phyloP scores from a whole-genome alignment of 2,888 invertebrate species.

The Oegoconia quadripuncta region DNA sequence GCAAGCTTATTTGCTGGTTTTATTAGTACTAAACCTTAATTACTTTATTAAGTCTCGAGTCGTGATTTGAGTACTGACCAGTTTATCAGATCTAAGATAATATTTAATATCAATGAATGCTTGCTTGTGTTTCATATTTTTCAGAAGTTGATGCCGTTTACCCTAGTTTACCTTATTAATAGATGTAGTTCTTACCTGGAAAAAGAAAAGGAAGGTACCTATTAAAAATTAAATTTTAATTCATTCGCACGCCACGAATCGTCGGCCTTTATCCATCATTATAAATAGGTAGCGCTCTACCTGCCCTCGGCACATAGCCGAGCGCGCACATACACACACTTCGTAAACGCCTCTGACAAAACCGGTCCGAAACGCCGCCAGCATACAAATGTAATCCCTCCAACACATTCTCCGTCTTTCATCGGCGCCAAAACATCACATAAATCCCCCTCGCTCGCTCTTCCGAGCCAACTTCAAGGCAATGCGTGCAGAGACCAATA shows the following conservation, averaged over 20 bases:
- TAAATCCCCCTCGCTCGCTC: slow-evolving; percentile 72
- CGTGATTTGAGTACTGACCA: slow-evolving; percentile 5
- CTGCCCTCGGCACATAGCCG: slow-evolving; percentile 67
- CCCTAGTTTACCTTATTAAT: slow-evolving; percentile 4
- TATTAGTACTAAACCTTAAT: slow-evolving; percentile 14
- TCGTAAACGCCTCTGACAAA: slow-evolving; percentile 72
- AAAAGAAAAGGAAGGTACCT: slow-evolving; percentile 45
- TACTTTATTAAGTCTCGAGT: slow-evolving; percentile 8
- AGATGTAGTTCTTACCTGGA: slow-evolving; percentile 50
- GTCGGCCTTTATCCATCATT: slow-evolving; percentile 52
- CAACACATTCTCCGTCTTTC: slow-evolving; percentile 72
- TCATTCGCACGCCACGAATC: slow-evolving; percentile 31
- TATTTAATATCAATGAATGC: slow-evolving; percentile 1
- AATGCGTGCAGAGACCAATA: slow-evolving; percentile 54
- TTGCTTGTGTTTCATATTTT: slow-evolving; percentile 21
- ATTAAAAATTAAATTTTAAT: slow-evolving; percentile 44
- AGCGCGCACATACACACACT: slow-evolving; percentile 60
- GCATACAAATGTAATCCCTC: slow-evolving; percentile 72
- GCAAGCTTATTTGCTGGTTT: slow-evolving; percentile 2
- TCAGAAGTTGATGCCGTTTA: not conserved
- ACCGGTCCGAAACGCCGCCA: slow-evolving; percentile 64
- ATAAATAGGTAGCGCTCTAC: slow-evolving; percentile 64
- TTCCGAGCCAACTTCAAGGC: slow-evolving; percentile 61
- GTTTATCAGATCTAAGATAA: not conserved
- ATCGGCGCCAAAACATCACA: slow-evolving; percentile 69